These are phyloP conservation scores for Agriopis leucophaearia DNA, from an alignment of 2,888 invertebrate species.

Conservation along the genomic window DNA sequence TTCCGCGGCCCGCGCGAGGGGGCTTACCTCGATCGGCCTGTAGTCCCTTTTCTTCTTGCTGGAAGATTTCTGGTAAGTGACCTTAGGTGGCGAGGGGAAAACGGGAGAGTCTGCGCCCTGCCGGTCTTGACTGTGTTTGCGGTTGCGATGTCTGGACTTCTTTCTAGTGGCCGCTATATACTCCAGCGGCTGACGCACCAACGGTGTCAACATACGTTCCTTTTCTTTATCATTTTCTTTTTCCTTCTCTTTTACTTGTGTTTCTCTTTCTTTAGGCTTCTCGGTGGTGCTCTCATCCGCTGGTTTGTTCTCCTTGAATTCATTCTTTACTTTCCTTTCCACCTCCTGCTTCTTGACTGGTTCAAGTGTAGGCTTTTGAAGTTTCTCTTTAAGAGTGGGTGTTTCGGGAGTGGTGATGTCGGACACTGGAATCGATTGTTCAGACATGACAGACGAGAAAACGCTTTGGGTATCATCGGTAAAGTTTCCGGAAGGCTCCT, in stretches of 20 bases:
- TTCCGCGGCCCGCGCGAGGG: slow-evolving; percentile 74
- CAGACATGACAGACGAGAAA: slow-evolving; percentile 91
- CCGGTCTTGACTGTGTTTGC: slow-evolving; percentile 87
- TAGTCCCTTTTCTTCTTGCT: slow-evolving; percentile 87
- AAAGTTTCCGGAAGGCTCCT: slow-evolving; percentile 87
- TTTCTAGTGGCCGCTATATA: slow-evolving; percentile 91
- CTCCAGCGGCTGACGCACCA: slow-evolving; percentile 91
- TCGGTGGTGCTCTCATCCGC: slow-evolving; percentile 67
- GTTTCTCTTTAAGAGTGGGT: slow-evolving; percentile 82
- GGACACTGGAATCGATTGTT: slow-evolving; percentile 89
- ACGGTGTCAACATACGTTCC: slow-evolving; percentile 87
- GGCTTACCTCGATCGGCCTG: slow-evolving; percentile 84
- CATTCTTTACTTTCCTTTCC: slow-evolving; percentile 55
- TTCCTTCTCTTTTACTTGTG: slow-evolving; percentile 50
- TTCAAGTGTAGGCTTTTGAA: slow-evolving; percentile 62
- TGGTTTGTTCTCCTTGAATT: slow-evolving; percentile 68
- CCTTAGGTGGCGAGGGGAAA: slow-evolving; percentile 89
- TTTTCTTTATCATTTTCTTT: slow-evolving; percentile 72
- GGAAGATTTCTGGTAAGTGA: slow-evolving; percentile 86
- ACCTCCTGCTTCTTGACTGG: slow-evolving; percentile 67
- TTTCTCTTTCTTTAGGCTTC: slow-evolving; percentile 63
- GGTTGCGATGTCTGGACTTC: slow-evolving; percentile 89
- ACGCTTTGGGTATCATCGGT: slow-evolving; percentile 92
- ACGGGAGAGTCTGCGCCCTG: slow-evolving; percentile 90
- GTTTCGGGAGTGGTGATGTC: slow-evolving; percentile 87